Evolutionary conservation across 1,140 invertebrate species (phyloP).

Genomic region (Procambarus virginalis): DNA sequence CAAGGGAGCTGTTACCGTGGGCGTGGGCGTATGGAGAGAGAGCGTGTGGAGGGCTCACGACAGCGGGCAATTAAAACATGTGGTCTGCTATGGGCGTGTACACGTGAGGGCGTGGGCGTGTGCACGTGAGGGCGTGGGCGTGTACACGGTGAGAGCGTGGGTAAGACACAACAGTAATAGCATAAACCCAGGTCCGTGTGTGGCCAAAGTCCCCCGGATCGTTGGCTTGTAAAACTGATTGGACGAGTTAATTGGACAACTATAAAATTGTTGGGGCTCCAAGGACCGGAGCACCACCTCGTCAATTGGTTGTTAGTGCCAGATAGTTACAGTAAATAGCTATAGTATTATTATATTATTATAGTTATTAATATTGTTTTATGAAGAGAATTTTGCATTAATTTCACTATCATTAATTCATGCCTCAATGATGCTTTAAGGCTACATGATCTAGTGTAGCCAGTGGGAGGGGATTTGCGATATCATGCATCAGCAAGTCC

Average conservation of each 20-base stretch:
- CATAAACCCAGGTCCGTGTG: no score
- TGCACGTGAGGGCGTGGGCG: not conserved
- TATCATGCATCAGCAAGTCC: no score
- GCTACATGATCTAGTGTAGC: no score
- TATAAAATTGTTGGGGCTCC: not conserved
- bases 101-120: not conserved
- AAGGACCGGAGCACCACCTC: not conserved
- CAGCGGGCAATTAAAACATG: not conserved
- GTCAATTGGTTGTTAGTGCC: no score
- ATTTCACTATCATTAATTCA: no score
- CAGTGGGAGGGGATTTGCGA: no score
- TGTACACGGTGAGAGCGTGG: not conserved
- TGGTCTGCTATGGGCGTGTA: not conserved
- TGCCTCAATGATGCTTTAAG: no score
- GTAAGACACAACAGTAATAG: no score
- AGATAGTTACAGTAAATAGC: no score
- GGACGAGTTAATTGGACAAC: conserved; percentile 2
- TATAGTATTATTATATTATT: no score
- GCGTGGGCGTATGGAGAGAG: not conserved
- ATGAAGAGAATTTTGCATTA: no score
- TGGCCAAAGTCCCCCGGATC: not conserved
- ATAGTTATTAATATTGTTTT: no score
- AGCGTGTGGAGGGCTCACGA: not conserved
- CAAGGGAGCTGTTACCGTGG: not conserved
- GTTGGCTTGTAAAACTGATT: not conserved